Conservation (phyloP, 1,140 invertebrate genomes). For the Nymphalis io region DNA sequence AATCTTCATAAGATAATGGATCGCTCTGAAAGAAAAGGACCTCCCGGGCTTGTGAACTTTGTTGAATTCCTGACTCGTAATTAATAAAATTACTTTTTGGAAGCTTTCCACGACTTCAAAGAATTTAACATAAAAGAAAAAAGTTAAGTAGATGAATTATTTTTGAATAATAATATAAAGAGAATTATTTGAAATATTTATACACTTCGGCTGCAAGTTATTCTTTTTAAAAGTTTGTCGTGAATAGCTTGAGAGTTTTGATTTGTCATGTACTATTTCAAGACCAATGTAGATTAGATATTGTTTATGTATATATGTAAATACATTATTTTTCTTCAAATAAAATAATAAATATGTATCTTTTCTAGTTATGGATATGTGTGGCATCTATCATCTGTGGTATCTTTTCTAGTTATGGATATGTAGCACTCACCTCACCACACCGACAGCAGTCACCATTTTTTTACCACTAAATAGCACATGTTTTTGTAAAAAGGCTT, state of each 20-base stretch:
- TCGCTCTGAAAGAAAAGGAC: slow-evolving; percentile 76
- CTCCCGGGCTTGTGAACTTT: slow-evolving; percentile 74
- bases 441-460: too few relatives aligned
- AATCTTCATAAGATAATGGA: slow-evolving; percentile 81
- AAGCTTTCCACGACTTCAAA: slow-evolving; percentile 80
- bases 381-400: too few relatives aligned
- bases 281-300: neutral
- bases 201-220: slow-evolving; percentile 58
- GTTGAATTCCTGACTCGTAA: slow-evolving; percentile 80
- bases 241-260: slow-evolving; percentile 20
- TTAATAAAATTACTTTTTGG: slow-evolving; percentile 82
- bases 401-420: too few relatives aligned
- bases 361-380: too few relatives aligned
- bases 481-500: too few relatives aligned
- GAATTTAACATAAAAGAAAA: slow-evolving; percentile 80
- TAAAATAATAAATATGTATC: too few relatives aligned
- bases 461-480: too few relatives aligned
- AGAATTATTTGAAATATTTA: slow-evolving; percentile 77
- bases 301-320: too few relatives aligned
- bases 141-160: slow-evolving; percentile 80
- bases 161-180: slow-evolving; percentile 74
- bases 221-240: slow-evolving; percentile 38
- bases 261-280: neutral
- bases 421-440: too few relatives aligned
- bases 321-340: too few relatives aligned